Percentiles rank a stretch among this genome's conserved stretches.
phyloP scores from a whole-genome alignment of 1,140 invertebrate species.

The Asobara japonica region DNA sequence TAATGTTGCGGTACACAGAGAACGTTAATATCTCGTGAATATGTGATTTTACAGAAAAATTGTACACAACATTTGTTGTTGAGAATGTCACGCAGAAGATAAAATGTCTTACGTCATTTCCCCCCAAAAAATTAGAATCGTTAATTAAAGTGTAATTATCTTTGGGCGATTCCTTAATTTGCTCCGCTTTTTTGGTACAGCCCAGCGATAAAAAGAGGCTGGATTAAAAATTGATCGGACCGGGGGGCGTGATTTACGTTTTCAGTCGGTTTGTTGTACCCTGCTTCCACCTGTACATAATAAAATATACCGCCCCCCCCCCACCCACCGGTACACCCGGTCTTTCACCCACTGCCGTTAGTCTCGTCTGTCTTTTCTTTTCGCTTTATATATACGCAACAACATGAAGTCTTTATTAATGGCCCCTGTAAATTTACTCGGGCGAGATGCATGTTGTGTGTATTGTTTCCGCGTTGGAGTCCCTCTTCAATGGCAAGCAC shows the following conservation, averaged over 20 bases:
- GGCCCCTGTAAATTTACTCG: conserved; percentile 15
- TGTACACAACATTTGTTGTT: no score
- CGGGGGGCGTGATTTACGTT: conserved; percentile 5
- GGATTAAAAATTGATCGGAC: conserved; percentile 17
- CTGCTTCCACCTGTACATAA: conserved; percentile 26
- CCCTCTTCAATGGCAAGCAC: background rate
- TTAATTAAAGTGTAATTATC: no score
- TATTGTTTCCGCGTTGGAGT: background rate
- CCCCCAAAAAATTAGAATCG: no score
- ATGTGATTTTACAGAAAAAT: no score
- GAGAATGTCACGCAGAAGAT: no score
- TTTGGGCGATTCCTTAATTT: no score
- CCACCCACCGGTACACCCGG: no score
- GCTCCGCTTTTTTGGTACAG: no score
- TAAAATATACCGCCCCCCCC: conserved; percentile 11
- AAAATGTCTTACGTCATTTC: no score
- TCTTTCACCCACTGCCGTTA: conserved; percentile 5
- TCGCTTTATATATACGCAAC: conserved; percentile 13
- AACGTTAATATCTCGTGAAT: no score
- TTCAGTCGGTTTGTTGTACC: background rate
- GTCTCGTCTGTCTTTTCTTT: background rate
- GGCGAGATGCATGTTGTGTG: conserved; percentile 3
- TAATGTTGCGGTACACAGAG: no score
- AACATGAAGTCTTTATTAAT: conserved; percentile 14
- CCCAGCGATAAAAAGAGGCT: background rate